Base-by-base conservation (phyloP, 92 coral and sea anemone species). In the Heliopora coerulea region DNA sequence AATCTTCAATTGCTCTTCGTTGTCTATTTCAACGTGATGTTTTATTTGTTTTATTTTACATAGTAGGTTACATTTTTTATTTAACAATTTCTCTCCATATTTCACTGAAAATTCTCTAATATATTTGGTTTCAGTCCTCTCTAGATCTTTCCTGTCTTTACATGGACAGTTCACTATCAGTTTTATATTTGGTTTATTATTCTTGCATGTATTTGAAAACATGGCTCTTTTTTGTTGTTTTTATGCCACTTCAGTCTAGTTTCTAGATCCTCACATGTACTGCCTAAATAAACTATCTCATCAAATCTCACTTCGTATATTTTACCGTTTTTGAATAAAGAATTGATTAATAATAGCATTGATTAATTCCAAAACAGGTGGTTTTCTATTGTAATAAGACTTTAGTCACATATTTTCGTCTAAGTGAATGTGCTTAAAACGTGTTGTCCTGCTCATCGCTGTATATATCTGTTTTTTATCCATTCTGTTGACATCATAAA, bases 171-270 rank as follows among this genome's bases (percentile, higher is more conserved):
- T 44, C 1, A 68, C 44, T 21, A 68, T 59, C 1, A 83, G 54
- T 62, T 78, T 60, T 27, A 78, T 83, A n/a, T 50, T 60, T 26
- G 79, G 73, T 15, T 57, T 32, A 10, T 46, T 15, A 9, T 67
- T 25, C 30, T 68, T 68, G 8, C n/a, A n/a, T n/a, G n/a, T 78
- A 30, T 37, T 78, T 78, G 50, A 19, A 73, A 10, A 82, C 76
- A 26, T 74, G 81, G 14, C 86, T 82, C 0, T 64, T 63, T 8
- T 50, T 82, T n/a, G 34, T 75, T 82, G 9, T 57, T 27, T 61
- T 41, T 19, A 75, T 56, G 84, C 65, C 80, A 72, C 72, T 73
- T 80, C 3, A 80, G 79, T 4, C 79, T 65, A n/a, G n/a, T 57
- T 56, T 29, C 23, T 20, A 32, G 37, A 3, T 37, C 41, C 54